Evolutionary conservation across 2,888 invertebrate species (phyloP), one percentile per base, ranked within the genome.

Genomic region (Dysmachus trigonus): DNA sequence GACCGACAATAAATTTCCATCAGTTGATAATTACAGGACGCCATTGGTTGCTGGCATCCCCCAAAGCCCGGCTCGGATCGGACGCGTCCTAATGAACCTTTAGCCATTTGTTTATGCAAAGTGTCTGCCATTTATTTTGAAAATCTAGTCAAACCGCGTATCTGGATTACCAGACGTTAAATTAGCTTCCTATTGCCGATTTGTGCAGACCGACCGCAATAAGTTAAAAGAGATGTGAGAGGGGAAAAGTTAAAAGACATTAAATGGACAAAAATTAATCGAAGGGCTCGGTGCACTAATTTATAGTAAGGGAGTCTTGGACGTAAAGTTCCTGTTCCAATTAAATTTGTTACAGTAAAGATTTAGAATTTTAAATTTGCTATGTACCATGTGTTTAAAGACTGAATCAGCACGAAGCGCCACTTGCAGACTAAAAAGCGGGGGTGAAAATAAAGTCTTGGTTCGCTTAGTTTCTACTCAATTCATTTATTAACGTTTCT

Each of bases 21-120:
- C 79, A 79, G 79, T 79, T 79, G 79, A 79, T 79, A 79, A 79
- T 79, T 79, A 79, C 51, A 79, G 47, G 51, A 51, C 79, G 13
- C 30, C 33, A 38, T 62, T 62, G 62, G 62, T 53, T 10, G 35
- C 18, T 30, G 51, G 41, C 33, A 31, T 22, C 38, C 15, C 38
- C 15, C 22, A 38, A 18, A 27, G n/a, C 35, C 38, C 76, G 10
- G 33, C 33, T n/a, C 31, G 73, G 31, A 73, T 73, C 73, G 30
- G 31, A 27, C 62, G 18, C 3, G n/a, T 73, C 51, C 51, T 51
- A 51, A 51, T 47, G 79, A 79, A 79, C 47, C 76, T 38, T 79
- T 22, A 51, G 30, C 51, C 22, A 51, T 79, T 79, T 79, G 51
- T 79, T 79, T 47, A 79, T 79, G 79, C 47, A 79, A 51, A 79